Evolutionary conservation across 1,140 invertebrate genomes (phyloP), one percentile per base, ranked within the genome.

Genomic region (Drosophila fuyamai): DNA sequence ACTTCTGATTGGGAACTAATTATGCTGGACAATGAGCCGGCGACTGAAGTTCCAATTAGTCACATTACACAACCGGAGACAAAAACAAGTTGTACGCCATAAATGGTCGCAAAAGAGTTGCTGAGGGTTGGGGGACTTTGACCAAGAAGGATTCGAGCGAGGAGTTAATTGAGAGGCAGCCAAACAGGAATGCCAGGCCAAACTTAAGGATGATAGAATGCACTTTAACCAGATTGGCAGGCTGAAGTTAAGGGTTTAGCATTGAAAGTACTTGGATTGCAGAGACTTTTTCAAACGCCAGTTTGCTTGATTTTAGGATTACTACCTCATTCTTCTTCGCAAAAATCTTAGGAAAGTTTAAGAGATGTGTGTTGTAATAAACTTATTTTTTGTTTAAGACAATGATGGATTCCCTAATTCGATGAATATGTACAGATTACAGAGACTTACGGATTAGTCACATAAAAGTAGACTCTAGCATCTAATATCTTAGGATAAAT

Each of bases 1-100:
- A 27, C 36, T 18, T 70, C 50, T 71, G 65, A 41, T 70, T 83
- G 65, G 66, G n/a, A 70, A 57, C 50, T 41, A 71, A 71, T 71
- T 70, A 71, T 27, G 35, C 60, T 35, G 50, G 32, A n/a, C 13
- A 29, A 29, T 16, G 35, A 50, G 47, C 23, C 38, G 18, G 27
- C 43, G 51, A 35, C 50, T 43, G 60, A 16, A 38, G 46, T 43
- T 70, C 43, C 36, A 71, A 70, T 70, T 71, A 70, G 65, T 57
- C 65, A 41, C 65, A 70, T 70, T 57, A 70, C 65, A 32, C 65
- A 47, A 2, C 12, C 14, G 4, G 9, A 12, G 36, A 66, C 61
- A 44, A 53, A 67, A 68, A 68, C 46, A 36, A 44, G 65, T 53
- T 51, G 4, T 13, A 6, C 6, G 51, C 67, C 67, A 16, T 71